Evolutionary conservation across 2,113 vertebrate genomes (phyloP).

Genomic region (Muntiacus muntjak): DNA sequence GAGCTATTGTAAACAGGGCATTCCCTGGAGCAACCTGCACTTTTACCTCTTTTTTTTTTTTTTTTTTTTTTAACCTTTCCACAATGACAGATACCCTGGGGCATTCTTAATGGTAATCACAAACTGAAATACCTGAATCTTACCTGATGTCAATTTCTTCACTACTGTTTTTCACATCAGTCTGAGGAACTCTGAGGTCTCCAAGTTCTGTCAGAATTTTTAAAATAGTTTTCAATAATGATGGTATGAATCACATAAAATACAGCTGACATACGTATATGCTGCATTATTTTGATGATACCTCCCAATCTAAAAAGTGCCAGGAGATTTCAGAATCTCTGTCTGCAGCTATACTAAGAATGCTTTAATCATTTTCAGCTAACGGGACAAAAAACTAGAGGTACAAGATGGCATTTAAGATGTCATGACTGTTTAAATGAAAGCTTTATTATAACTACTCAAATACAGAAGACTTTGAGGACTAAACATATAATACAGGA

Average conservation of each 20-base stretch:
- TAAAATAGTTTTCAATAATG: neutral
- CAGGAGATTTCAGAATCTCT: neutral
- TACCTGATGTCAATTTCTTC: neutral
- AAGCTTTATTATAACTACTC: neutral
- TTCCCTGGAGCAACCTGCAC: conserved; percentile 1
- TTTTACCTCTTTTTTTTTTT: neutral
- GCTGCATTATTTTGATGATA: neutral
- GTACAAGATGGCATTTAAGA: neutral
- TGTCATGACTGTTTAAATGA: neutral
- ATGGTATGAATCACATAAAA: neutral
- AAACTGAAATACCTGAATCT: neutral
- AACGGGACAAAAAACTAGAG: neutral
- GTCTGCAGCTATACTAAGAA: neutral
- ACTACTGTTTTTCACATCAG: neutral
- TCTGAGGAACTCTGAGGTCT: neutral
- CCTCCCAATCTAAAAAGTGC: neutral
- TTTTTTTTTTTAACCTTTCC: neutral
- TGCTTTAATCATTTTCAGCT: neutral
- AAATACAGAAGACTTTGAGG: neutral
- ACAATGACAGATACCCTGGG: neutral
- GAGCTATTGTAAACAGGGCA: neutral
- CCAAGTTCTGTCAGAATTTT: neutral
- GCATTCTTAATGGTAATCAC: neutral
- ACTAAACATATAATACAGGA: neutral
- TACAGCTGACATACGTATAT: neutral